These are phyloP conservation scores for Ondatra zibethicus DNA, from an alignment of 2,113 vertebrate genomes.

Conservation along the genomic window DNA sequence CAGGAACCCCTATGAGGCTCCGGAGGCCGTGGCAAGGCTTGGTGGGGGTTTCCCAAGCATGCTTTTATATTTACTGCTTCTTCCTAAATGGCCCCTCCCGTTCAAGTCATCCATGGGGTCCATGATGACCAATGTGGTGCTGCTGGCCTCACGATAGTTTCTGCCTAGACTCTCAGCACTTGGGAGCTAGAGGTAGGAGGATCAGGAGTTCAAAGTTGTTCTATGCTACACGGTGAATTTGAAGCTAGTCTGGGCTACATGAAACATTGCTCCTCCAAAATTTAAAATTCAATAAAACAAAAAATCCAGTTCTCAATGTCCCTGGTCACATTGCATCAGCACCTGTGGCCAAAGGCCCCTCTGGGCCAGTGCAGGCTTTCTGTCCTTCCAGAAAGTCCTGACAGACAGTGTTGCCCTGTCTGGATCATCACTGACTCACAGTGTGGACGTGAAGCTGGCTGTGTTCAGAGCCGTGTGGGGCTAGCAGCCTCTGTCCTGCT, in stretches of 20 bases:
- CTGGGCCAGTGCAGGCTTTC: neutral
- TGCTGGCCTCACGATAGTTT: neutral
- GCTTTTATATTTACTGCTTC: neutral
- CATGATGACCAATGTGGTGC: neutral
- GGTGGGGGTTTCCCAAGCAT: neutral
- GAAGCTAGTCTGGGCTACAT: neutral
- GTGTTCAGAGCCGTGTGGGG: neutral
- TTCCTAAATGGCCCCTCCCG: neutral
- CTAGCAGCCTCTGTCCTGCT: neutral
- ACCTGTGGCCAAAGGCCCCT: neutral
- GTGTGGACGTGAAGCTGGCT: fast-evolving
- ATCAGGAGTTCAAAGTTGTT: neutral
- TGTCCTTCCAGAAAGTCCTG: neutral
- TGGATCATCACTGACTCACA: neutral
- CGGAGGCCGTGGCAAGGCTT: no score
- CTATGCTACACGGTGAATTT: neutral
- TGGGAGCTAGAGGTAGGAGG: neutral
- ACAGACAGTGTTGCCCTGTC: neutral
- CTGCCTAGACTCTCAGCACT: neutral
- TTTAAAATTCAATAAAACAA: slow-evolving; percentile 9
- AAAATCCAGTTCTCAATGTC: neutral
- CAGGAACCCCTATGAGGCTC: neutral
- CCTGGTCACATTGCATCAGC: neutral
- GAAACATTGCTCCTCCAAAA: neutral
- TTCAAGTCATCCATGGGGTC: neutral